Base-by-base conservation (phyloP, 2,797 vertebrate genomes). In the Centroberyx gerrardi region DNA sequence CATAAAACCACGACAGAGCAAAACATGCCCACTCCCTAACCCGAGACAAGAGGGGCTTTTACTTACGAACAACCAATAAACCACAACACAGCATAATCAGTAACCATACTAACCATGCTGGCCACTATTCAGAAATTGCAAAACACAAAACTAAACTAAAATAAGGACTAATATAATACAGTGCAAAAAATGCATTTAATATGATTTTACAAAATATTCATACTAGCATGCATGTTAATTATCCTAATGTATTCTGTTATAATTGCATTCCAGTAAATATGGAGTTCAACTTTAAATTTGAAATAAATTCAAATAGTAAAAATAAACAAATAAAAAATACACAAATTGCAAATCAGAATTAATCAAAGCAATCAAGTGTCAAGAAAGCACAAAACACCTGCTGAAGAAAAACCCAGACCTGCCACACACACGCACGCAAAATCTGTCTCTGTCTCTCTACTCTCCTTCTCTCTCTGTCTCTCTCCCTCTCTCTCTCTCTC, bases 1-100 rank as follows among this genome's bases (percentile, higher is more conserved):
- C 81, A 82, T 85, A 76, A 89, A 90, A 87, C 87, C 87, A 71
- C 83, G 82, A 84, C 68, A 78, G 75, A 88, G 64, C 60, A 78
- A 88, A 89, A 86, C 80, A 76, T 78, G 76, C 65, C 82, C 77
- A 70, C 74, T 82, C 80, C 49, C 62, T 38, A 56, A 78, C 67
- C 82, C 69, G 46, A 83, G 83, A 86, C 80, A 75, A 74, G 83
- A 73, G 27, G 58, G 52, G 44, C 65, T 80, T 72, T 80, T 78
- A 67, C 72, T 82, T 44, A 79, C 69, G 78, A 82, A 81, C 72
- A 66, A 80, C 67, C 68, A 81, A 84, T 81, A 79, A 88, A 81
- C 85, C 79, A 53, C 76, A 84, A 62, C 40, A 71, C 10, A 22
- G 44, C 66, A 56, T 48, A 33, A 81, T 74, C 81, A 73, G 58